Base-by-base conservation (phyloP, 2,888 invertebrate species). In the Dromius quadrimaculatus region DNA sequence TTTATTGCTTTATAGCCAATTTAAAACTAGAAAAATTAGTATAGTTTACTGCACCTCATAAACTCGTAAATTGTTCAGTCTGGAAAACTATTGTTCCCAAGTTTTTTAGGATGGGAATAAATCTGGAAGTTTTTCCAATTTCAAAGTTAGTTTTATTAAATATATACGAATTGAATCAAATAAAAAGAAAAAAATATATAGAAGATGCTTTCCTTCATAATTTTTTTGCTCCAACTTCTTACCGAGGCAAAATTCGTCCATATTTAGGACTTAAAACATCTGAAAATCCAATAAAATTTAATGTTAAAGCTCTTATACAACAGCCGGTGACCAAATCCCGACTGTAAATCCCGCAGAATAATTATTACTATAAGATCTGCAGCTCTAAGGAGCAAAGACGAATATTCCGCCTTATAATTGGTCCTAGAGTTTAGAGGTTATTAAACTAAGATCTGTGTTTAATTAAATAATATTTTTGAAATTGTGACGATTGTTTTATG, bases 221-320 rank as follows among this genome's bases (percentile, higher is more conserved):
- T 54, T 28, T 1, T 23, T 28, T 6, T 28, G 13, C 32, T 11
- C 23, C 28, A 36, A 13, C 32, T 50, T 66, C 57, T 66, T 36
- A 54, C 38, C 17, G 45, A 43, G 22, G 28, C 20, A 41, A 66
- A 66, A 66, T 54, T 54, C 32, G 43, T 28, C 63, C 63, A 28
- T 43, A 66, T 57, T 66, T 54, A 66, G 47, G 66, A 41, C 9
- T 13, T 15, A 23, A 15, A 57, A 57, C 66, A 54, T 57, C 54
- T 66, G 57, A 66, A 66, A 66, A 41, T 22, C 54, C 41, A 54
- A 66, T 66, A 66, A 66, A 66, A 66, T 54, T 66, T 66, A 57
- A 66, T 66, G 66, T 57, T 57, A 22, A 43, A 63, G 38, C 66
- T 50, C 66, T 57, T 66, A 66, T 66, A 66, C 54, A 66, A 41